phyloP scores from a whole-genome alignment of 2,113 vertebrate species.

The Hiodon alosoides region DNA sequence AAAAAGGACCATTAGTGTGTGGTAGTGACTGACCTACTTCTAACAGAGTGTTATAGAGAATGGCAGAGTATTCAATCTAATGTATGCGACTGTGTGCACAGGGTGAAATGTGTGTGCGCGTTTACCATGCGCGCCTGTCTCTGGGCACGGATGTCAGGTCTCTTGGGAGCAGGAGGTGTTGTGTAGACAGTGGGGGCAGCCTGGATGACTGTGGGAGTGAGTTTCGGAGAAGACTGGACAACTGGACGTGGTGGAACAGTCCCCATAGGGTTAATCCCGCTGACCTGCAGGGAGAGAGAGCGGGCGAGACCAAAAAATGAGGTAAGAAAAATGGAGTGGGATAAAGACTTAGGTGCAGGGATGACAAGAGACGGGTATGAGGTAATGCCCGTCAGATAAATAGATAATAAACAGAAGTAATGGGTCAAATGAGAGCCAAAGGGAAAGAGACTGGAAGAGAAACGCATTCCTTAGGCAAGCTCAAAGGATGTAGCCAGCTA shows the following conservation, averaged over 20 bases:
- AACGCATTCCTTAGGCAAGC: too few relatives aligned
- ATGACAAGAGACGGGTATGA: conserved; percentile 17
- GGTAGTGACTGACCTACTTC: not conserved
- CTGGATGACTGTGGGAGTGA: conserved; percentile 66
- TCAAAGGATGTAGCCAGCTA: too few relatives aligned
- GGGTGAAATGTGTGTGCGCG: not conserved
- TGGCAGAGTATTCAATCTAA: not conserved
- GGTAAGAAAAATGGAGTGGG: not conserved
- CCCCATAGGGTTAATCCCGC: conserved; percentile 54
- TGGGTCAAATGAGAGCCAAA: not conserved
- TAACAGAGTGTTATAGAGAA: not conserved
- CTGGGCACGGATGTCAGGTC: conserved; percentile 53
- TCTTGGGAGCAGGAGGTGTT: conserved; percentile 57
- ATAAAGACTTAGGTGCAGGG: not conserved
- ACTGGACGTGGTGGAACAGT: conserved; percentile 45
- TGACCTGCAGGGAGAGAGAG: conserved; percentile 41
- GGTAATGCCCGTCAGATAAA: not conserved
- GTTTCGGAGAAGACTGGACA: conserved; percentile 49
- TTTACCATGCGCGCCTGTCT: conserved; percentile 66
- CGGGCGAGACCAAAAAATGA: not conserved
- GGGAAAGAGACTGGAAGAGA: not conserved
- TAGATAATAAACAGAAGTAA: not conserved
- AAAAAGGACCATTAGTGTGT: too few relatives aligned
- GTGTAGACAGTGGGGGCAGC: conserved; percentile 75
- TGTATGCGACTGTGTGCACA: not conserved